Evolutionary conservation across 2,113 vertebrate genomes (phyloP), one percentile per base, ranked within the genome.

Genomic region (Zingel zingel): DNA sequence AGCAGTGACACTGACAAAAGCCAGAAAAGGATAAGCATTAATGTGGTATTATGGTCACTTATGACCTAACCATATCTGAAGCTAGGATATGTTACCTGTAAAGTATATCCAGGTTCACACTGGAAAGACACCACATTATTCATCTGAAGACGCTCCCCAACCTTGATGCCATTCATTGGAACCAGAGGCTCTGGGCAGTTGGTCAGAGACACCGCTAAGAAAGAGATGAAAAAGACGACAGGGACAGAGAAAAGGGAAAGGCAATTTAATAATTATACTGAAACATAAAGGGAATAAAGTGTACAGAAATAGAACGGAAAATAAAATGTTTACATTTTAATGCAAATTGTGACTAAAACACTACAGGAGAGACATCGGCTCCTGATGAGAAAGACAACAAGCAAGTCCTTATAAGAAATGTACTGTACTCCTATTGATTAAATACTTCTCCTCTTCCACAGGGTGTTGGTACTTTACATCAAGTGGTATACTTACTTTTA

Each of bases 81-180:
- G 23, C 0, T 8, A 6, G 14, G 14, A 70, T 63, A 33, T 61
- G 50, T 87, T 95, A 99, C 98, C 98, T 99, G 98, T 6, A 99
- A 96, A 1, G 97, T 97, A 6, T 99, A 99, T 84, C 98, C 98
- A 0, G 98, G 97, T 72, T 99, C 98, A 47, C 98, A 99, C 83
- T 98, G 98, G 93, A 99, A 99, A 13, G 98, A 98, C 78, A 99
- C 96, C 27, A 99, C 98, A 0, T 97, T 98, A 43, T 99, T 99
- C 95, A 99, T 98, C 85, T 99, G 91, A 57, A 99, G 97, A 58
- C 98, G 96, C 62, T 99, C 98, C 0, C 98, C 98, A 0, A 96
- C 76, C 93, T 98, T 99, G 81, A 98, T 93, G 5, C 97, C 96
- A 0, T 98, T 99, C 71, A 97, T 97, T 0, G 98, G 98, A 2